Evolutionary conservation across 1,140 invertebrate species (phyloP).

Genomic region (Hermetia illucens): DNA sequence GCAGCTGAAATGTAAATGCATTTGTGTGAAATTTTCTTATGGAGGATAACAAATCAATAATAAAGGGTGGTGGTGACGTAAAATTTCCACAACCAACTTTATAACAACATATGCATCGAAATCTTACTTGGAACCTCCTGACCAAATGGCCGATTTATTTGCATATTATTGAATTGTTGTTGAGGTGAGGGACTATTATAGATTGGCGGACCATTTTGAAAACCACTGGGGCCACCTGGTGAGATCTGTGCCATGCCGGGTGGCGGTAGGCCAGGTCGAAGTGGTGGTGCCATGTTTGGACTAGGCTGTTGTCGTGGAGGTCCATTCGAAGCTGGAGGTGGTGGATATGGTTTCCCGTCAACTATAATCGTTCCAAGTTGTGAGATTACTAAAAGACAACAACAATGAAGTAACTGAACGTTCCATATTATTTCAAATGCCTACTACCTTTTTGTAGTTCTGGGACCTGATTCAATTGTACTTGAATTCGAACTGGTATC

Average conservation of each 20-base stretch:
- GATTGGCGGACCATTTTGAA: conserved; percentile 24
- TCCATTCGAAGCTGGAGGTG: conserved; percentile 18
- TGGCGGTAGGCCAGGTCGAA: conserved; percentile 25
- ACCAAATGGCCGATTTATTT: conserved; percentile 24
- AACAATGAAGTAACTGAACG: background rate
- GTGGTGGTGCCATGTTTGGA: conserved; percentile 30
- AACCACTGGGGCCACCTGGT: conserved; percentile 19
- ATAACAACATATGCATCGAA: too few species aligned
- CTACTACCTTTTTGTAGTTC: conserved; percentile 56
- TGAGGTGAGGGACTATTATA: conserved; percentile 22
- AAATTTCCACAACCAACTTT: too few species aligned
- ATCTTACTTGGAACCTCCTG: conserved; percentile 25
- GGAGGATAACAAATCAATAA: too few species aligned
- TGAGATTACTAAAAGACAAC: conserved; percentile 42
- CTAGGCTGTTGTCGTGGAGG: conserved; percentile 31
- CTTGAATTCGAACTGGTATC: conserved; percentile 63
- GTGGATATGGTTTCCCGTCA: conserved; percentile 45
- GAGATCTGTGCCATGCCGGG: conserved; percentile 13
- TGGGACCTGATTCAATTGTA: conserved; percentile 59
- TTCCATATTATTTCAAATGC: conserved; percentile 1
- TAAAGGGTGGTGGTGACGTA: too few species aligned
- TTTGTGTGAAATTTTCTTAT: too few species aligned
- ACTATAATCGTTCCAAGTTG: conserved; percentile 61
- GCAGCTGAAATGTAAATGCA: conserved; percentile 4
- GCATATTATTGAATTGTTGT: conserved; percentile 27